Conservation (phyloP, 2,888 invertebrate species). For the Agrochola macilenta region DNA sequence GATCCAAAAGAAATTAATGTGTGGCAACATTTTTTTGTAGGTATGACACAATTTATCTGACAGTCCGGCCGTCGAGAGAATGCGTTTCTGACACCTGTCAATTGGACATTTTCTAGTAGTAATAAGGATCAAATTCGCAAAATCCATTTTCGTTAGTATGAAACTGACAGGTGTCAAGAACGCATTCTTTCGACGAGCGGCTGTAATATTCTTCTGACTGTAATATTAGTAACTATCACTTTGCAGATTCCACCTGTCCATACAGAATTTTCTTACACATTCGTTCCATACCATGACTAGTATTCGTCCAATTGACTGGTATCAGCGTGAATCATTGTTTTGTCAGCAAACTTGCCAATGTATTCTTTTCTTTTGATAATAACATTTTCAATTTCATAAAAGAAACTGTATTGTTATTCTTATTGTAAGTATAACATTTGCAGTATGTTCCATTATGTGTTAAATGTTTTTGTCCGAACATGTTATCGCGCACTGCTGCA, state of each 20-base stretch:
- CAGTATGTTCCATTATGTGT: background rate
- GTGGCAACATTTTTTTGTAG: background rate
- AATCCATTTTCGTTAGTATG: too few species aligned
- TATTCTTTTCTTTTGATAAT: constrained; percentile 30
- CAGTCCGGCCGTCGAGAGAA: background rate
- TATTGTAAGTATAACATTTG: constrained; percentile 12
- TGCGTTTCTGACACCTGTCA: too few species aligned
- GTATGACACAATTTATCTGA: background rate
- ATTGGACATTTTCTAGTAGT: too few species aligned
- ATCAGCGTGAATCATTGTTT: constrained; percentile 35
- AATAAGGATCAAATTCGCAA: too few species aligned
- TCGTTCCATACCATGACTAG: constrained; percentile 13
- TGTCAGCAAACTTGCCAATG: constrained; percentile 7
- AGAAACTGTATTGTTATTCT: constrained; percentile 26
- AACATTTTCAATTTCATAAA: constrained; percentile 29
- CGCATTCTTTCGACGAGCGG: too few species aligned
- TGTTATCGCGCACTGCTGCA: background rate
- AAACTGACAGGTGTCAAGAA: too few species aligned
- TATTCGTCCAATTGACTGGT: constrained; percentile 5
- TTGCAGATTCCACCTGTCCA: constrained; percentile 19
- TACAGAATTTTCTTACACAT: constrained; percentile 9
- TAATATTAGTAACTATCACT: background rate
- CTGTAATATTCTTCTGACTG: too few species aligned
- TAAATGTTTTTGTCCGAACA: background rate
- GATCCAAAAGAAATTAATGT: background rate